These are phyloP conservation scores for Polietes domitor DNA, from an alignment of 2,888 invertebrate species.

Conservation along the genomic window DNA sequence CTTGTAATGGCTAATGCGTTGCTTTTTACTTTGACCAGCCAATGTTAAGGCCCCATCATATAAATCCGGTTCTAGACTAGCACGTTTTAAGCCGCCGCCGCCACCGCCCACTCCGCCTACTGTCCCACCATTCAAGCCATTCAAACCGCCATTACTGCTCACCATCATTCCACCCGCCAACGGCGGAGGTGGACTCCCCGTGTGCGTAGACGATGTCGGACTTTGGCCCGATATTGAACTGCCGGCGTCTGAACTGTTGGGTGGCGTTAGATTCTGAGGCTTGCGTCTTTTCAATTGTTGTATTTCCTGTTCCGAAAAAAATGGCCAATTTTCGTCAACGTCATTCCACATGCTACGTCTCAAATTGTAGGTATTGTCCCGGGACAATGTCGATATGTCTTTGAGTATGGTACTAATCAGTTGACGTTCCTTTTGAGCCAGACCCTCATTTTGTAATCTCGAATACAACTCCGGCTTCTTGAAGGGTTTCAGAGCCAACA, in stretches of 20 bases:
- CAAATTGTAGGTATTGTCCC: slow-evolving; percentile 94
- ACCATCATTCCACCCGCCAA: slow-evolving; percentile 72
- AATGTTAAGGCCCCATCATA: slow-evolving; percentile 83
- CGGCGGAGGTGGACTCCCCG: slow-evolving; percentile 87
- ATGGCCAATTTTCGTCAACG: slow-evolving; percentile 96
- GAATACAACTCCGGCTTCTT: slow-evolving; percentile 95
- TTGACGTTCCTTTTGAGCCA: slow-evolving; percentile 91
- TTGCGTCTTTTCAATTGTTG: slow-evolving; percentile 94
- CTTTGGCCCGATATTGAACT: slow-evolving; percentile 91
- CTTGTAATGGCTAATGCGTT: slow-evolving; percentile 92
- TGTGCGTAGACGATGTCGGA: slow-evolving; percentile 87
- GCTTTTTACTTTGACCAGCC: slow-evolving; percentile 84
- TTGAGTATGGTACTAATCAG: slow-evolving; percentile 89
- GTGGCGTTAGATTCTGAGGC: slow-evolving; percentile 94
- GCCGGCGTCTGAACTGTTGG: slow-evolving; percentile 91
- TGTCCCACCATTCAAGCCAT: slow-evolving; percentile 78
- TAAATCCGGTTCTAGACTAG: slow-evolving; percentile 81
- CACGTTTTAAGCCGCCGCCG: slow-evolving; percentile 81
- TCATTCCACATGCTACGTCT: slow-evolving; percentile 95
- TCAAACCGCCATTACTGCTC: slow-evolving; percentile 74
- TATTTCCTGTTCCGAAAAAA: slow-evolving; percentile 94
- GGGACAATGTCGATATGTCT: slow-evolving; percentile 88
- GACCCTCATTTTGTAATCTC: slow-evolving; percentile 92
- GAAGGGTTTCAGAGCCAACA: slow-evolving; percentile 94
- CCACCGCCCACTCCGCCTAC: slow-evolving; percentile 55